Evolutionary conservation across 1,140 invertebrate species (phyloP).

Genomic region (Teleopsis dalmanni): DNA sequence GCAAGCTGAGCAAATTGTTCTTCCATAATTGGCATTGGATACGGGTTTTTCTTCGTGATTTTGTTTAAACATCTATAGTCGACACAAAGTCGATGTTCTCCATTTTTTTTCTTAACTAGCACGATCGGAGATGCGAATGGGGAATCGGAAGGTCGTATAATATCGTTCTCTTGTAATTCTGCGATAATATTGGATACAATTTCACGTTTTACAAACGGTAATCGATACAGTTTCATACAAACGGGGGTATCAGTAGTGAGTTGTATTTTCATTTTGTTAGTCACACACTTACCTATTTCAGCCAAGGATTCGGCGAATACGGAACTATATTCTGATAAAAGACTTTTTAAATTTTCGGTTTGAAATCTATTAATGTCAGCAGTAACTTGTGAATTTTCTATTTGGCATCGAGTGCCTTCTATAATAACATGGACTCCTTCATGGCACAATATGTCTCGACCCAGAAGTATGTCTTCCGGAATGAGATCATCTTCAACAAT

Average conservation of each 20-base stretch:
- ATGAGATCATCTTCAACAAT: too few species aligned
- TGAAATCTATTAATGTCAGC: too few species aligned
- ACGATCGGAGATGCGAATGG: slow-evolving; percentile 23
- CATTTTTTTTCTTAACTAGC: slow-evolving; percentile 26
- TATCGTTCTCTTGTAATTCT: slow-evolving; percentile 9
- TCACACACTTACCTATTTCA: too few species aligned
- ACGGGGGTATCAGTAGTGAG: slow-evolving; percentile 8
- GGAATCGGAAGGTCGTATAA: slow-evolving; percentile 20
- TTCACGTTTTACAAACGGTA: slow-evolving; percentile 22
- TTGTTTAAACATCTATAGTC: neutral
- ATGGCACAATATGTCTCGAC: too few species aligned
- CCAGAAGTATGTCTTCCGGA: too few species aligned
- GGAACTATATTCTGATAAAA: too few species aligned
- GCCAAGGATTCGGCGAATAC: too few species aligned
- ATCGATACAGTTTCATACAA: slow-evolving; percentile 16
- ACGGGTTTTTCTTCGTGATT: slow-evolving; percentile 18
- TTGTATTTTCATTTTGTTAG: slow-evolving; percentile 17
- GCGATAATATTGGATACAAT: slow-evolving; percentile 21
- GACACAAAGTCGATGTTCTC: slow-evolving; percentile 11
- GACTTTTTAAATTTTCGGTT: too few species aligned
- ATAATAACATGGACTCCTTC: too few species aligned
- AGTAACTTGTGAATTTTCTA: too few species aligned
- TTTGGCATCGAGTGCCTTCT: too few species aligned
- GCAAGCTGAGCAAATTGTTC: slow-evolving; percentile 34
- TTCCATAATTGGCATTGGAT: slow-evolving; percentile 47